phyloP scores from a whole-genome alignment of 1,140 invertebrate species.

The Leptopilina clavipes region DNA sequence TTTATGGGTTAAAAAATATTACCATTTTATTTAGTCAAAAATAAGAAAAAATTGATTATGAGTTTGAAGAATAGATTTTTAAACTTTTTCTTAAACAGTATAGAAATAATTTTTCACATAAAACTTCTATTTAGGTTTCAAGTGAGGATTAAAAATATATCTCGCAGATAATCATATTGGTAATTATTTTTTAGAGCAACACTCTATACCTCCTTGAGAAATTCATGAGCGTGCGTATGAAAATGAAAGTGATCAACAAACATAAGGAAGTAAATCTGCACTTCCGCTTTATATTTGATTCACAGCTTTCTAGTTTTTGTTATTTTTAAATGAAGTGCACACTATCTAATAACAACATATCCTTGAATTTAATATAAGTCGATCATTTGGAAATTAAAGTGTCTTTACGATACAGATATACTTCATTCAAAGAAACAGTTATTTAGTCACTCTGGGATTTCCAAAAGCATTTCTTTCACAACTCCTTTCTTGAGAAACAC shows the following conservation, averaged over 20 bases:
- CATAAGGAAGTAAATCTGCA: conserved; percentile 19
- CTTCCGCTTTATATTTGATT: conserved; percentile 25
- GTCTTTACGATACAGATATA: not conserved
- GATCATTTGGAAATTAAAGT: not conserved
- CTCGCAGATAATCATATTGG: not conserved
- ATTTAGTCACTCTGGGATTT: too few species aligned
- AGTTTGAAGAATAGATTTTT: too few species aligned
- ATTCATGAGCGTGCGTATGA: conserved; percentile 37
- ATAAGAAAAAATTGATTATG: too few species aligned
- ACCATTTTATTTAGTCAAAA: not conserved
- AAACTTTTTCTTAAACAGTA: not conserved
- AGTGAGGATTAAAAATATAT: not conserved
- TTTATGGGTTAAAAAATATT: not conserved
- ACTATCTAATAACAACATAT: not conserved
- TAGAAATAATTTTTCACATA: too few species aligned
- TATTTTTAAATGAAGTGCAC: not conserved
- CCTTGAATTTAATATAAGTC: too few species aligned
- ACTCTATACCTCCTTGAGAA: not conserved
- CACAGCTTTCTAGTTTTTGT: conserved; percentile 19
- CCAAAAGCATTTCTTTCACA: too few species aligned
- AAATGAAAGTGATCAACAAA: conserved; percentile 52
- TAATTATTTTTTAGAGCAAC: conserved; percentile 11
- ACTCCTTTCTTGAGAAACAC: too few species aligned
- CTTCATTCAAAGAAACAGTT: too few species aligned
- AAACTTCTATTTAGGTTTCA: not conserved